Percentiles rank a stretch among this genome's conserved stretches.
phyloP scores from a whole-genome alignment of 2,888 invertebrate species.

The Rugalucina vietnamica region DNA sequence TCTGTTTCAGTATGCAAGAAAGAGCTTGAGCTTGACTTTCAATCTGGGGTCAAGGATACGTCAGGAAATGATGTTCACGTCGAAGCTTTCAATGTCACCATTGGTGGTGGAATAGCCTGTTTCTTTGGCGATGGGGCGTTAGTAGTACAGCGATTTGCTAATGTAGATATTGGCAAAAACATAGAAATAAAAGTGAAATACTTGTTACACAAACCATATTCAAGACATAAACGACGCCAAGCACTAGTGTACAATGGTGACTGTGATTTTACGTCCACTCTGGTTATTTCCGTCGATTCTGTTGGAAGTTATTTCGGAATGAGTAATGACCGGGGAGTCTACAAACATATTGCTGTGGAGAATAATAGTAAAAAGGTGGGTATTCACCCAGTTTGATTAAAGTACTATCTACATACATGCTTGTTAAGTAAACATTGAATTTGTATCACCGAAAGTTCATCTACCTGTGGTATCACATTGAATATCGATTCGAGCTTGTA shows the following conservation, averaged over 20 bases:
- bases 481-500: too few relatives aligned
- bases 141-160: slow-evolving; percentile 51
- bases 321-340: slow-evolving; percentile 10
- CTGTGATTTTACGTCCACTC: slow-evolving; percentile 47
- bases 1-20: slow-evolving; percentile 44
- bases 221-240: slow-evolving; percentile 18
- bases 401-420: too few relatives aligned
- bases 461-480: too few relatives aligned
- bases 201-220: not conserved
- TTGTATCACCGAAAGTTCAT: too few relatives aligned
- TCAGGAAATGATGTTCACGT: slow-evolving; percentile 46
- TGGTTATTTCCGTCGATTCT: slow-evolving; percentile 33
- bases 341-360: not conserved
- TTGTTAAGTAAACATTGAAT: too few relatives aligned
- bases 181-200: slow-evolving; percentile 41
- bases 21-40: slow-evolving; percentile 53
- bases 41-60: slow-evolving; percentile 20
- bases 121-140: slow-evolving; percentile 55
- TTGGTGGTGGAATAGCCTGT: slow-evolving; percentile 39
- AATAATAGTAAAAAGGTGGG: not conserved
- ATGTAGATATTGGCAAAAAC: slow-evolving; percentile 46
- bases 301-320: slow-evolving; percentile 29
- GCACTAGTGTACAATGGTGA: slow-evolving; percentile 58
- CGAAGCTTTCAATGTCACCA: slow-evolving; percentile 45
- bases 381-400: too few relatives aligned